Evolutionary conservation across 1,140 invertebrate genomes (phyloP).

Genomic region (Zaprionus nigranus): DNA sequence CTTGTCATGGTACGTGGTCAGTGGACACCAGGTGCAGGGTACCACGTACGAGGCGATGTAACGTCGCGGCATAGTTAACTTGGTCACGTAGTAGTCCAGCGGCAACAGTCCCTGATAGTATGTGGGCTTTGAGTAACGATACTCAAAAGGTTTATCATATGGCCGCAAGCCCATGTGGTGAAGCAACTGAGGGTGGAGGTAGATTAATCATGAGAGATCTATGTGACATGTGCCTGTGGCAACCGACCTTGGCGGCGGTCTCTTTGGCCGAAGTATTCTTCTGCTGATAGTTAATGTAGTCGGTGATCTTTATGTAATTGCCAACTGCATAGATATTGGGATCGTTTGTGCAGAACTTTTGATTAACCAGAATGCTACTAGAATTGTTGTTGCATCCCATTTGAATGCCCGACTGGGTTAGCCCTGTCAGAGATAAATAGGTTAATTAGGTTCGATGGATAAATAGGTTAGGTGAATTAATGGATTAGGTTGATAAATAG

Average conservation of each 20-base stretch:
- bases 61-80: constrained; percentile 63
- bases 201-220: not conserved
- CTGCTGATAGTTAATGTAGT: constrained; percentile 58
- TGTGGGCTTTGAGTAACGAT: constrained; percentile 50
- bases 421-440: constrained; percentile 17
- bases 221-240: not conserved
- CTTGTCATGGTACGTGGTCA: constrained; percentile 55
- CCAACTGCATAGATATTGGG: constrained; percentile 67
- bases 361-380: constrained; percentile 44
- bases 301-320: constrained; percentile 34
- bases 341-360: constrained; percentile 63
- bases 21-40: constrained; percentile 1
- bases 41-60: constrained; percentile 40
- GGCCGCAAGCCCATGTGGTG: constrained; percentile 32
- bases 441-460: too few relatives aligned
- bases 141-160: constrained; percentile 7
- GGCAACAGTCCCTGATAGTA: constrained; percentile 62
- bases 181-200: constrained; percentile 42
- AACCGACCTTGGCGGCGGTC: constrained; percentile 54
- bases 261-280: constrained; percentile 44
- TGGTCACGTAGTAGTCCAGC: constrained; percentile 54
- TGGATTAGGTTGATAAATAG: too few relatives aligned
- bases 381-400: not conserved
- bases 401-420: constrained; percentile 18
- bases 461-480: too few relatives aligned